Evolutionary conservation across 2,113 vertebrate species (phyloP).

Genomic region (Aramus guarauna): DNA sequence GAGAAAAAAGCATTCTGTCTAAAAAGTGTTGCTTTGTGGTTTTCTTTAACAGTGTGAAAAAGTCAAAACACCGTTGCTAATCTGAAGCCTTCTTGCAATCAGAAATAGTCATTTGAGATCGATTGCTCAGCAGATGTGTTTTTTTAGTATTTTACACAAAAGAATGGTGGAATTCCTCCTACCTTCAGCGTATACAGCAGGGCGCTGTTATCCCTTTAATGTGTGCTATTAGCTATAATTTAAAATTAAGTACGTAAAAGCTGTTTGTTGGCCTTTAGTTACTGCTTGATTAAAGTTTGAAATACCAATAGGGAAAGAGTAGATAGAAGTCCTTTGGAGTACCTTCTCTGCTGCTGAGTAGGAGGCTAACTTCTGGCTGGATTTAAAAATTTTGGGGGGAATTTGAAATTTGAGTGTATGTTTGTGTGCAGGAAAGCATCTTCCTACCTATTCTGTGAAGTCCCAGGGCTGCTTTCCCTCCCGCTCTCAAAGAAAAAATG

Average conservation of each 20-base stretch:
- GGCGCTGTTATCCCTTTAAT: slow-evolving; percentile 34
- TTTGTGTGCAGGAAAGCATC: background rate
- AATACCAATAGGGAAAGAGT: background rate
- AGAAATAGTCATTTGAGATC: slow-evolving; percentile 64
- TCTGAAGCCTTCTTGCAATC: slow-evolving; percentile 44
- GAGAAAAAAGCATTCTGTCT: background rate
- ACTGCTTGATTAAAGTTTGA: slow-evolving; percentile 31
- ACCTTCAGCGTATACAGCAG: background rate
- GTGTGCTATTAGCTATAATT: slow-evolving; percentile 13
- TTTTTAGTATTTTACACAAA: slow-evolving; percentile 57
- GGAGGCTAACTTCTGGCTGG: background rate
- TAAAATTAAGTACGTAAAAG: slow-evolving; percentile 37
- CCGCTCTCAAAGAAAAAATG: background rate
- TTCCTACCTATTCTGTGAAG: background rate
- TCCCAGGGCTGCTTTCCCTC: slow-evolving; percentile 1
- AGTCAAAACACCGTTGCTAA: slow-evolving; percentile 45
- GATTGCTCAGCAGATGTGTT: slow-evolving; percentile 40
- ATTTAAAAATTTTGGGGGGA: background rate
- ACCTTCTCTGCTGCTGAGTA: background rate
- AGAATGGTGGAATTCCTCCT: slow-evolving; percentile 16
- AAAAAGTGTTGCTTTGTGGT: slow-evolving; percentile 41
- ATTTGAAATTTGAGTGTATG: background rate
- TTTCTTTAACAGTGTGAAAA: slow-evolving; percentile 35
- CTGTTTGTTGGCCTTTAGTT: slow-evolving; percentile 35
- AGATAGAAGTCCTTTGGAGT: background rate